phyloP scores from a whole-genome alignment of 1,140 invertebrate species.

The Cydia splendana region DNA sequence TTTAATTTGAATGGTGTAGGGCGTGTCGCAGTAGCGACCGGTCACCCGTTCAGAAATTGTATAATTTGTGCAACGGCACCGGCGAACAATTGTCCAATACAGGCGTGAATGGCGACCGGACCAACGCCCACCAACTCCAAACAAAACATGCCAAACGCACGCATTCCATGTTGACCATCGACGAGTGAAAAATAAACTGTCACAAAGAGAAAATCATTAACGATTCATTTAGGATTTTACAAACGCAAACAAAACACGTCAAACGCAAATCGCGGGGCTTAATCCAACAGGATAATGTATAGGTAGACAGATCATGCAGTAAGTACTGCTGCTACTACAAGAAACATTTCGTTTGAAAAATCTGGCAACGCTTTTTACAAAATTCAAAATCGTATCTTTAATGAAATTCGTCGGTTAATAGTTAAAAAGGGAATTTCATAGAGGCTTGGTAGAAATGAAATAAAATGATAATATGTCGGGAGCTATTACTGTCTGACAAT shows the following conservation, averaged over 20 bases:
- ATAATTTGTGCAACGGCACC: conserved; percentile 60
- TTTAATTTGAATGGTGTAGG: conserved; percentile 46
- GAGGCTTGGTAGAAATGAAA: conserved; percentile 59
- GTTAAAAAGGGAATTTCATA: conserved; percentile 63
- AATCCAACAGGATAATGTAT: conserved; percentile 1
- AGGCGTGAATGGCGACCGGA: conserved; percentile 60
- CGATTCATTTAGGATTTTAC: conserved; percentile 39
- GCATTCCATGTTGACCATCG: conserved; percentile 47
- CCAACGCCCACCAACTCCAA: conserved; percentile 58
- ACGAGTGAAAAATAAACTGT: conserved; percentile 65
- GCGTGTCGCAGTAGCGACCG: conserved; percentile 45
- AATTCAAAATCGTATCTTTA: conserved; percentile 41
- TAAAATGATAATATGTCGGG: conserved; percentile 69
- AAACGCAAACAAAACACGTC: conserved; percentile 39
- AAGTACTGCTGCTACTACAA: background rate
- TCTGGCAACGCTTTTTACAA: conserved; percentile 28
- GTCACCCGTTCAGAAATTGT: conserved; percentile 71
- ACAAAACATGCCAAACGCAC: conserved; percentile 76
- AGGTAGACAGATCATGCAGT: background rate
- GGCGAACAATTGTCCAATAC: conserved; percentile 56
- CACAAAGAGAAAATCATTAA: conserved; percentile 56
- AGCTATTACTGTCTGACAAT: conserved; percentile 67
- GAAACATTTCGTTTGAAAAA: background rate
- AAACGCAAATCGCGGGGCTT: background rate
- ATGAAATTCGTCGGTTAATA: conserved; percentile 42